These are phyloP conservation scores for Rotaria macrura DNA, from an alignment of 2,888 invertebrate species.

Conservation along the genomic window DNA sequence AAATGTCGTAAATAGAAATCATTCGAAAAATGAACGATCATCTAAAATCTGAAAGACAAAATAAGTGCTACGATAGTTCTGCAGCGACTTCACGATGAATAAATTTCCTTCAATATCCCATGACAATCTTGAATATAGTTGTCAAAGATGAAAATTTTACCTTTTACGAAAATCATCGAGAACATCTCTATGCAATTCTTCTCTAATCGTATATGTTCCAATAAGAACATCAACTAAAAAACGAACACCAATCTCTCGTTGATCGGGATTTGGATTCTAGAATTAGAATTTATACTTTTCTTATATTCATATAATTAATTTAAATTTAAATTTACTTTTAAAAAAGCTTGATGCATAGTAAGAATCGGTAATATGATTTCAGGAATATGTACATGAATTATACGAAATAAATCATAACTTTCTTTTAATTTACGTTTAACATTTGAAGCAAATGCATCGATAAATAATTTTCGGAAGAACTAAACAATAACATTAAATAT, in stretches of 20 bases:
- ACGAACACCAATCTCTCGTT: background rate
- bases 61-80: too few species aligned
- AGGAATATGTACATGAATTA: conserved; percentile 18
- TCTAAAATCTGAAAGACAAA: too few species aligned
- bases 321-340: conserved; percentile 5
- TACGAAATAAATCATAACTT: conserved; percentile 15
- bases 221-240: background rate
- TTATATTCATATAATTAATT: too few species aligned
- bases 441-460: conserved; percentile 6
- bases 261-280: background rate
- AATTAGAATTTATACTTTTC: too few species aligned
- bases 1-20: too few species aligned
- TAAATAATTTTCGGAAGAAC: background rate
- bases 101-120: too few species aligned
- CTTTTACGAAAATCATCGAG: conserved; percentile 14
- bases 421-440: conserved; percentile 1
- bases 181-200: background rate
- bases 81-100: too few species aligned
- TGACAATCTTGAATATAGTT: too few species aligned
- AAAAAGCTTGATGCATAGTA: background rate
- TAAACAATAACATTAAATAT: background rate
- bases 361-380: background rate
- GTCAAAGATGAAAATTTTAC: background rate
- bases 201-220: background rate
- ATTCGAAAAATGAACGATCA: too few species aligned